Evolutionary conservation across 2,113 vertebrate species (phyloP).

Genomic region (Lasiurus cinereus): DNA sequence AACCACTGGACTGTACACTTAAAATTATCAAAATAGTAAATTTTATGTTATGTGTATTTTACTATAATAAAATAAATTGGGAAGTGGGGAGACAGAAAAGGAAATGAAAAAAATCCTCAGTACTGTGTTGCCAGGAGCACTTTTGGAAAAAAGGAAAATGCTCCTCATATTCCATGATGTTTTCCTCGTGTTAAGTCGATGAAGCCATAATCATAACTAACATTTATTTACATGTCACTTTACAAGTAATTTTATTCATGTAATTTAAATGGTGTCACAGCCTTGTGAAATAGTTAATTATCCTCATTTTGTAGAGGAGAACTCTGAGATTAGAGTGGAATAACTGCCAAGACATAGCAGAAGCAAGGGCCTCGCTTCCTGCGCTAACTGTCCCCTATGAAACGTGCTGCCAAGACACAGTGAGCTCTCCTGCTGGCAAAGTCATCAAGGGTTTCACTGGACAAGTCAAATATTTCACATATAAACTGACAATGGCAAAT

Average conservation of each 20-base stretch:
- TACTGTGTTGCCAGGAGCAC: neutral
- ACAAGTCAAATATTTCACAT: constrained; percentile 36
- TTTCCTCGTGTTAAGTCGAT: neutral
- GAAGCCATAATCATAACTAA: neutral
- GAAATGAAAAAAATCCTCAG: neutral
- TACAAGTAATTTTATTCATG: neutral
- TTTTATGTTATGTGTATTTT: neutral
- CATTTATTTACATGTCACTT: neutral
- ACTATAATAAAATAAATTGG: neutral
- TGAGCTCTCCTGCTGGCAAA: neutral
- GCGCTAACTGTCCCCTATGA: neutral
- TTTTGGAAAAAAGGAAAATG: neutral
- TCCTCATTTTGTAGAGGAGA: neutral
- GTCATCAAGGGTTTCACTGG: neutral
- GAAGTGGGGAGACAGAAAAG: neutral
- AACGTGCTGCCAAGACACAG: neutral
- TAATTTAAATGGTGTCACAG: neutral
- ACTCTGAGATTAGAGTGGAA: neutral
- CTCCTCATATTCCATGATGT: neutral
- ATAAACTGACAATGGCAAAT: neutral
- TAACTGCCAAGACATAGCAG: neutral
- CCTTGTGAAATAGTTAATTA: neutral
- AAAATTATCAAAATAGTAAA: neutral
- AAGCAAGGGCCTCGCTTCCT: neutral
- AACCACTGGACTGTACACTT: neutral